Evolutionary conservation across 1,140 invertebrate genomes (phyloP), one percentile per base, ranked within the genome.

Genomic region (Lordiphosa collinella): DNA sequence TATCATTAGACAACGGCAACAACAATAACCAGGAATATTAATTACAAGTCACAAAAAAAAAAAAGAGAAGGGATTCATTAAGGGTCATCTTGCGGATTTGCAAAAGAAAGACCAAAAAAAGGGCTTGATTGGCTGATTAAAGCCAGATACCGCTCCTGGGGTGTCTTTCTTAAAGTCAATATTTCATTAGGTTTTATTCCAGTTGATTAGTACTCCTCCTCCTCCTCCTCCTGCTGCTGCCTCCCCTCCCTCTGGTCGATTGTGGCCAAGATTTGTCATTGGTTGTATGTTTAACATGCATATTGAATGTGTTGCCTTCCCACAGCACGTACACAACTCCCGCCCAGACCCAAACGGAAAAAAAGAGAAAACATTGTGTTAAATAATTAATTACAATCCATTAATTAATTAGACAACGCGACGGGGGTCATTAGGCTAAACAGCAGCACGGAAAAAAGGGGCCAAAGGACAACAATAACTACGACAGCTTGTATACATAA

Each of bases 321-420:
- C 10, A 3, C 22, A 4, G 3, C 12, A 65, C 61, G 60, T 37
- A 31, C 40, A 22, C 16, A 4, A 4, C 18, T 18, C 18, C 18
- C 18, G 18, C 18, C 14, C 14, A 16, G 14, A 16, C n/a, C n/a
- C 59, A 54, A 29, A 12, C 11, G 8, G 10, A n/a, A 29, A 16
- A 31, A 11, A 22, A 38, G 44, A 12, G 10, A 12, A 44, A 69
- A 71, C 78, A 82, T 73, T 76, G 72, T 58, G 78, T 82, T 84
- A 84, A 84, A 84, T 82, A 82, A 82, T 84, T 84, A 82, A 82
- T 82, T 82, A 84, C 78, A 82, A 82, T 84, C 78, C 80, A 82
- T 82, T 82, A 84, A 82, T 82, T 82, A 82, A 82, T 82, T 82
- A 82, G 78, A 68, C 62, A 84, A 51, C 55, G 64, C 63, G 71